phyloP scores from a whole-genome alignment of 2,113 vertebrate species.

The Salvator merianae region DNA sequence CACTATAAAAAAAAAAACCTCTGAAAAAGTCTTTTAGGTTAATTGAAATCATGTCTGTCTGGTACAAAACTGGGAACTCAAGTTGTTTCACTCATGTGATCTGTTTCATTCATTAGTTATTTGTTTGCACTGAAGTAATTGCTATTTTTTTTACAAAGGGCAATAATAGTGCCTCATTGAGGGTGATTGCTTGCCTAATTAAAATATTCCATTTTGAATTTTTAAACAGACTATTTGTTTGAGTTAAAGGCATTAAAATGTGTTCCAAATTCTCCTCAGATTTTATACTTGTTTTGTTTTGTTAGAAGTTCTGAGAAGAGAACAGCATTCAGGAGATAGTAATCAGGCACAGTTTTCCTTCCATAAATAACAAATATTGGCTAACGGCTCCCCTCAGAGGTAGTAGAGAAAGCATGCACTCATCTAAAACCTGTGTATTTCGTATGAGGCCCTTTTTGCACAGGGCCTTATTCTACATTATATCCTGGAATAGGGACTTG shows the following conservation, averaged over 20 bases:
- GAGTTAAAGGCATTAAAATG: conserved; percentile 1
- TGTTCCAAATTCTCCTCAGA: background rate
- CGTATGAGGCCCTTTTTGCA: too few relatives aligned
- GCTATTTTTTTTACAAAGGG: background rate
- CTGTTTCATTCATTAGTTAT: background rate
- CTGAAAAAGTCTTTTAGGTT: background rate
- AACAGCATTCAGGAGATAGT: background rate
- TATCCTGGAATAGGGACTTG: too few relatives aligned
- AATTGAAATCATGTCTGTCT: background rate
- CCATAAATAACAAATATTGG: conserved; percentile 34
- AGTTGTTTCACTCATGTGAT: background rate
- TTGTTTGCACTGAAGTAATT: background rate
- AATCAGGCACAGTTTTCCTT: background rate
- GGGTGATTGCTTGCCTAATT: conserved; percentile 8
- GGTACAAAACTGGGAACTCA: background rate
- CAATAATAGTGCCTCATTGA: background rate
- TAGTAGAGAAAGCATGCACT: conserved; percentile 9
- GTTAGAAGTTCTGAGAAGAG: background rate
- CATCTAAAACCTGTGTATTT: background rate
- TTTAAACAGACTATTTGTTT: background rate
- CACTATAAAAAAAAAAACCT: background rate
- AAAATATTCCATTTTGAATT: background rate
- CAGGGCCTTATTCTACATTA: too few relatives aligned
- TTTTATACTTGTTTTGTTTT: background rate
- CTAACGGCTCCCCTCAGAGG: conserved; percentile 35